Evolutionary conservation across 2,113 vertebrate species (phyloP).

Genomic region (Nicator chloris): DNA sequence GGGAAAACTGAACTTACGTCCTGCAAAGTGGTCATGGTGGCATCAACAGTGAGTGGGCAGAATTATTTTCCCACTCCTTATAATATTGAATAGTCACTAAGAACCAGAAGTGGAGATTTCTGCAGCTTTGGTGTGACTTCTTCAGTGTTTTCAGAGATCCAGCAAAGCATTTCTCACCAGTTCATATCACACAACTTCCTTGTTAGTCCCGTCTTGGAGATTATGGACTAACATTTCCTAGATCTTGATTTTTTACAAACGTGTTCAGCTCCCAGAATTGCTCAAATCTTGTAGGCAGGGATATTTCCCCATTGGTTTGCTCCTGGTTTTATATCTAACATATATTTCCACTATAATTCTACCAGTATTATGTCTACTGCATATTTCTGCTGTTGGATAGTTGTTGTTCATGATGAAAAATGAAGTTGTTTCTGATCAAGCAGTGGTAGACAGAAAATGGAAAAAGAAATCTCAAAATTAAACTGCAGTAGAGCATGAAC

Average conservation of each 20-base stretch:
- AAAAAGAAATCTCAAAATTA: background rate
- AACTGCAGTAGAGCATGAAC: background rate
- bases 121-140: background rate
- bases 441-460: background rate
- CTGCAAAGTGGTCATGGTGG: background rate
- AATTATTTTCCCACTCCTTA: background rate
- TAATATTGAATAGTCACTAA: background rate
- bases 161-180: background rate
- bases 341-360: background rate
- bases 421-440: background rate
- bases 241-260: background rate
- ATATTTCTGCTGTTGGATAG: background rate
- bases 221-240: background rate
- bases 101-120: background rate
- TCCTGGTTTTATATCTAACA: background rate
- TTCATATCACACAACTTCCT: background rate
- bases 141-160: background rate
- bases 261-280: background rate
- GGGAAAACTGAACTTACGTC: background rate
- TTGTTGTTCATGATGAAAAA: background rate
- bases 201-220: background rate
- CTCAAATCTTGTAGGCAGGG: background rate
- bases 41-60: background rate
- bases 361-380: background rate
- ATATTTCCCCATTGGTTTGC: background rate